Base-by-base conservation (phyloP, 2,113 vertebrate genomes). In the Sylvia atricapilla region DNA sequence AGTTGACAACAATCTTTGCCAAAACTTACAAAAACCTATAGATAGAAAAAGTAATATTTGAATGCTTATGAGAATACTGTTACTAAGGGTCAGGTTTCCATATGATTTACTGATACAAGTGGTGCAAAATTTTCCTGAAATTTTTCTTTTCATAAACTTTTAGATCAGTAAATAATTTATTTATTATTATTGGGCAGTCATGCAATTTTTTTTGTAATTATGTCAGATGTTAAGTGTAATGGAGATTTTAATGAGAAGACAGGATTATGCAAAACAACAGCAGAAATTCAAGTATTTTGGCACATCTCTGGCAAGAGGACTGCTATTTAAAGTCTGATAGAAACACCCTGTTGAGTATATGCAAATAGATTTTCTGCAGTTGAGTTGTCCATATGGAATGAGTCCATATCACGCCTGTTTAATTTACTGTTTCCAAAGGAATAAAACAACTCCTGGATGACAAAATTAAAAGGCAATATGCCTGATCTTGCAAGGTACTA, bases 391-490 rank as follows among this genome's bases (percentile, higher is more conserved):
- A 67, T 89, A 90, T 88, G 82, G 82, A 94, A 92, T 46, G 59
- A 47, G 31, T 87, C 62, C 56, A 33, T 78, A 92, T 81, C 69
- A 58, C 0, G 4, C 43, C 53, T 79, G 64, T 49, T 47, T 77
- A 93, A 95, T 80, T 94, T 74, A 86, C 60, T 53, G 44, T 58
- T 92, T 96, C 60, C 30, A 44, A 41, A 68, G 85, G 62, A 69
- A 90, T 64, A 87, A 87, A 88, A 41, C 41, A 70, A 27, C 70
- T 89, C 30, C 67, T 44, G 73, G 68, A 84, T 63, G 66, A 87
- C 22, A 94, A 92, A 93, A 93, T 72, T 94, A 87, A 95, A 93
- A 89, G 67, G 43, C 86, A 93, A 70, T 59, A 37, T 68, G 72
- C 43, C 79, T 84, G 64, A 95, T 93, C 63, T 95, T 90, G 58